Evolutionary conservation across 2,113 vertebrate species (phyloP).

Genomic region (Paratilapia polleni): DNA sequence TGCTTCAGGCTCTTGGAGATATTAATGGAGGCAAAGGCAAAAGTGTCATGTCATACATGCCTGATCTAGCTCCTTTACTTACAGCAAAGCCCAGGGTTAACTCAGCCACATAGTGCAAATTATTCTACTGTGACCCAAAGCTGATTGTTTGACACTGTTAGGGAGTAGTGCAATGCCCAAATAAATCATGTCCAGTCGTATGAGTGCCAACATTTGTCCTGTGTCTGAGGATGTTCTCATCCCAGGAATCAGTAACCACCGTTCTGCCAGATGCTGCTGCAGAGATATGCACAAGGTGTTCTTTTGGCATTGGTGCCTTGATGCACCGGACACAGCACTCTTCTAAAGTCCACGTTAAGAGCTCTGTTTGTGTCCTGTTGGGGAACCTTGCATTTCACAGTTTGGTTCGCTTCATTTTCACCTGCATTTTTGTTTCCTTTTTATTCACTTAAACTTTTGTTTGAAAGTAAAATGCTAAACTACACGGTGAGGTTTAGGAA

Average conservation of each 20-base stretch:
- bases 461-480: not conserved
- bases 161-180: not conserved
- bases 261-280: not conserved
- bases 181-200: not conserved
- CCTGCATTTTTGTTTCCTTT: not conserved
- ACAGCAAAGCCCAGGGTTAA: not conserved
- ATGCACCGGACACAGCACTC: not conserved
- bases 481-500: not conserved
- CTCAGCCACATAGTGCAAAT: not conserved
- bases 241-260: not conserved
- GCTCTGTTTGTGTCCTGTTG: not conserved
- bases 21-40: conserved; percentile 50
- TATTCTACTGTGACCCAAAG: not conserved
- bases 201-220: not conserved
- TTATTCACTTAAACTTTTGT: not conserved
- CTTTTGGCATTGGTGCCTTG: too few species aligned
- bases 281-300: too few species aligned
- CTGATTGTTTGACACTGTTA: conserved; percentile 10
- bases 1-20: conserved; percentile 40
- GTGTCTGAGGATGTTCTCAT: not conserved
- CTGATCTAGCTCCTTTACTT: conserved; percentile 20
- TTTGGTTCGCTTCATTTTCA: not conserved
- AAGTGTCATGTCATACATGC: conserved; percentile 38
- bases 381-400: not conserved
- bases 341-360: not conserved